These are phyloP conservation scores for Bombus cullumanus DNA, from an alignment of 1,140 invertebrate species.

Conservation along the genomic window DNA sequence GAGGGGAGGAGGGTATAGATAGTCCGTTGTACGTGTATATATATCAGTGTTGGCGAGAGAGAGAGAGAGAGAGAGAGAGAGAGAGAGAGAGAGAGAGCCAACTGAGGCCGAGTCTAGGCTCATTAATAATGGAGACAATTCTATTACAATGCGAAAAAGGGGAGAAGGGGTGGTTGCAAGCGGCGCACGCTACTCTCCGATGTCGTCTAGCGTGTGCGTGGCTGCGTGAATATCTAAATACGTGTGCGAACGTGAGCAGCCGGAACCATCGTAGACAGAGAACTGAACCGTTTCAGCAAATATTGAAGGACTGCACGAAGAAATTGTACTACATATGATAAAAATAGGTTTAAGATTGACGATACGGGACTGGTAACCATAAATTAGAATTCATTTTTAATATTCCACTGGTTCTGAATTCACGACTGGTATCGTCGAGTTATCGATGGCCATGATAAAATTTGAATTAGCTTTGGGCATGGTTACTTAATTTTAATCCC, in stretches of 20 bases:
- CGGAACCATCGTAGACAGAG: slow-evolving; percentile 3
- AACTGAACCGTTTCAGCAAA: neutral
- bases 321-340: neutral
- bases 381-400: no score
- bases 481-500: no score
- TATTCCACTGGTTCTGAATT: no score
- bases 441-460: no score
- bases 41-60: neutral
- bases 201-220: slow-evolving; percentile 22
- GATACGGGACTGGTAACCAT: neutral
- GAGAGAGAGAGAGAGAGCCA: neutral
- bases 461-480: no score
- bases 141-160: slow-evolving; percentile 66
- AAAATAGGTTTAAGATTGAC: neutral
- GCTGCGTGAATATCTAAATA: slow-evolving; percentile 25
- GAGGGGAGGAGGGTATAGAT: neutral
- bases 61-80: slow-evolving; percentile 2
- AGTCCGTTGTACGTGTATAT: neutral
- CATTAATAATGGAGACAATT: slow-evolving; percentile 73
- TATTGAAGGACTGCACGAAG: neutral
- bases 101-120: slow-evolving; percentile 51
- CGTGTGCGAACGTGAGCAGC: slow-evolving; percentile 28
- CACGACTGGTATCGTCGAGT: no score
- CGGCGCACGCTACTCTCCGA: slow-evolving; percentile 41
- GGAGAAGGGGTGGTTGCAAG: slow-evolving; percentile 1